Evolutionary conservation across 1,140 invertebrate genomes (phyloP).

Genomic region (Lutraria rhynchaena): DNA sequence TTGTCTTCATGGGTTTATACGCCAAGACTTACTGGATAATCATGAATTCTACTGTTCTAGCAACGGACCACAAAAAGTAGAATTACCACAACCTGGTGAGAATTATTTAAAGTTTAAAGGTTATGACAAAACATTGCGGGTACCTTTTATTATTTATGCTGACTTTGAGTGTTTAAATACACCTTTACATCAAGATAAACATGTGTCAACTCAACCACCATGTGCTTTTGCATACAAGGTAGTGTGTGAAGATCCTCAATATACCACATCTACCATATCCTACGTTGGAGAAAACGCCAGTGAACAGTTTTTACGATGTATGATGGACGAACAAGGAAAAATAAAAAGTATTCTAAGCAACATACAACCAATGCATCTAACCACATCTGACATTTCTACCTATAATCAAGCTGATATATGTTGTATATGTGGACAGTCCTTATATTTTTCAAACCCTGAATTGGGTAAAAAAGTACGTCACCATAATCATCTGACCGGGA

Average conservation of each 20-base stretch:
- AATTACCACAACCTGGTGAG: slow-evolving; percentile 1
- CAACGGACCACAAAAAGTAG: slow-evolving; percentile 23
- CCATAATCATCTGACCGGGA: slow-evolving; percentile 10
- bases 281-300: not conserved
- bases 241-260: not conserved
- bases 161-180: slow-evolving; percentile 44
- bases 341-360: not conserved
- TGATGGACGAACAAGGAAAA: not conserved
- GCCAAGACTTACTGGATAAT: slow-evolving; percentile 34
- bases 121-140: slow-evolving; percentile 17
- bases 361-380: not conserved
- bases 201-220: slow-evolving; percentile 2
- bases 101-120: slow-evolving; percentile 31
- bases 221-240: not conserved
- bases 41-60: slow-evolving; percentile 26
- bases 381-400: not conserved
- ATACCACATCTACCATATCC: not conserved
- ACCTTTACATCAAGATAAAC: not conserved
- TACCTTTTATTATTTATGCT: slow-evolving; percentile 56
- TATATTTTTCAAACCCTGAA: not conserved
- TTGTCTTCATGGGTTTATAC: slow-evolving; percentile 54
- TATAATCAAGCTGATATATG: not conserved
- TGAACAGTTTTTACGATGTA: not conserved
- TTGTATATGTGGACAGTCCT: not conserved
- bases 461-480: not conserved